phyloP scores from a whole-genome alignment of 1,140 invertebrate species.

The Phenacoccus solenopsis region DNA sequence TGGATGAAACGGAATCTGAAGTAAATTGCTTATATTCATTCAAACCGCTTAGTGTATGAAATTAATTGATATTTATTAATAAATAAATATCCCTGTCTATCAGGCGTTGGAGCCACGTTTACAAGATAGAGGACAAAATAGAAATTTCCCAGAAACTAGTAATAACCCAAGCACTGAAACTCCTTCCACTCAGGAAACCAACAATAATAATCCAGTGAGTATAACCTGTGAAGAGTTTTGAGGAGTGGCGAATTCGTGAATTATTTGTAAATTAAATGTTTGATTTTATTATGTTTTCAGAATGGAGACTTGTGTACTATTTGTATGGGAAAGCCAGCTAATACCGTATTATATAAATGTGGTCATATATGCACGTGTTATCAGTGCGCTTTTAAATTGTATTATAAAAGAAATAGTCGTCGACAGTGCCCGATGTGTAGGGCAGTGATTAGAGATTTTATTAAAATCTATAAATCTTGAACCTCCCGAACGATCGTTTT shows the following conservation, averaged over 20 bases:
- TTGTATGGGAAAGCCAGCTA: conserved; percentile 83
- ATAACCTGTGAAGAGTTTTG: not conserved
- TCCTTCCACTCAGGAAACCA: not conserved
- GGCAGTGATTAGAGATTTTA: conserved; percentile 87
- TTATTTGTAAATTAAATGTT: no score
- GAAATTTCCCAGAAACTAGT: not conserved
- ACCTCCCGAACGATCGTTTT: not conserved
- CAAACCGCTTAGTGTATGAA: no score
- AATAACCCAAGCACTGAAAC: not conserved
- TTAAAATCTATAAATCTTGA: conserved; percentile 71
- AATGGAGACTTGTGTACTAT: conserved; percentile 69
- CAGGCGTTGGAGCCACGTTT: not conserved
- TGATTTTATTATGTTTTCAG: not conserved
- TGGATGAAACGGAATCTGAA: not conserved
- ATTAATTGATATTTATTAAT: no score
- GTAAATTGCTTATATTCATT: not conserved
- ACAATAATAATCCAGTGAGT: not conserved
- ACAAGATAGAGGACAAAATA: not conserved
- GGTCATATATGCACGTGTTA: conserved; percentile 99
- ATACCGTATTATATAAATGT: conserved; percentile 90
- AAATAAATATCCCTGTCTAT: no score
- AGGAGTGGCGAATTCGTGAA: not conserved
- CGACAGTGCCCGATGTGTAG: conserved; percentile 75
- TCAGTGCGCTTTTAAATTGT: conserved; percentile 84
- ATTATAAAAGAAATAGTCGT: conserved; percentile 72